Conservation (phyloP, 2,888 invertebrate genomes). For the Aporophyla nigra region DNA sequence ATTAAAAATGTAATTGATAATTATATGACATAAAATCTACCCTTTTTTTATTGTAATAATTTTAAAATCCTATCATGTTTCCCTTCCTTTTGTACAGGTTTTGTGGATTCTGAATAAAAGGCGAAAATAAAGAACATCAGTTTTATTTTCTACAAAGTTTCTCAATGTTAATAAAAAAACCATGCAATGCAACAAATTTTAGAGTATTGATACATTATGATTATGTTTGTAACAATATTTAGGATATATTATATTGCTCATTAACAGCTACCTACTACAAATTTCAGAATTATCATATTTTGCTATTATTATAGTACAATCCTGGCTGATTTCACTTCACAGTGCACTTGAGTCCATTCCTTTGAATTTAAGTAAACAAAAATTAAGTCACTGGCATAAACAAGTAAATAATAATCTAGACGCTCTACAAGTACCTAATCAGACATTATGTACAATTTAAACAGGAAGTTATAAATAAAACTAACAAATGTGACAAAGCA, state of each 20-base stretch:
- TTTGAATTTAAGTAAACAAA: slow-evolving; percentile 20
- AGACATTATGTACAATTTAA: slow-evolving; percentile 47
- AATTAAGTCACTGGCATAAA: slow-evolving; percentile 19
- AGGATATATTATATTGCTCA: slow-evolving; percentile 3
- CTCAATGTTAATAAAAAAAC: slow-evolving; percentile 31
- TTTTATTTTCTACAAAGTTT: slow-evolving; percentile 60
- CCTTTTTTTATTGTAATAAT: slow-evolving; percentile 43
- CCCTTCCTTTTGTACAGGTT: slow-evolving; percentile 35
- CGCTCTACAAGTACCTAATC: background rate
- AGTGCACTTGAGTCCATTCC: slow-evolving; percentile 22
- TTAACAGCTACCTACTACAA: slow-evolving; percentile 3
- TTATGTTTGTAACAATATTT: slow-evolving; percentile 15
- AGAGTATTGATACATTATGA: slow-evolving; percentile 15
- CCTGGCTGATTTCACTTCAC: slow-evolving; percentile 20
- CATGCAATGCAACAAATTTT: slow-evolving; percentile 40
- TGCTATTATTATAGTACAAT: slow-evolving; percentile 22
- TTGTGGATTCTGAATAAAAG: slow-evolving; percentile 42
- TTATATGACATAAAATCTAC: slow-evolving; percentile 79
- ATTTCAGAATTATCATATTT: background rate
- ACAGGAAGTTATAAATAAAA: slow-evolving; percentile 68
- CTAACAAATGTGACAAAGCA: slow-evolving; percentile 68
- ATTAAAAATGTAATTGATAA: slow-evolving; percentile 86
- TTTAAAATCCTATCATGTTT: slow-evolving; percentile 20
- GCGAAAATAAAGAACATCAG: slow-evolving; percentile 55
- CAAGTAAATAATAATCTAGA: slow-evolving; percentile 16